Evolutionary conservation across 2,888 invertebrate species (phyloP), one percentile per base, ranked within the genome.

Genomic region (Limnephilus auricula): DNA sequence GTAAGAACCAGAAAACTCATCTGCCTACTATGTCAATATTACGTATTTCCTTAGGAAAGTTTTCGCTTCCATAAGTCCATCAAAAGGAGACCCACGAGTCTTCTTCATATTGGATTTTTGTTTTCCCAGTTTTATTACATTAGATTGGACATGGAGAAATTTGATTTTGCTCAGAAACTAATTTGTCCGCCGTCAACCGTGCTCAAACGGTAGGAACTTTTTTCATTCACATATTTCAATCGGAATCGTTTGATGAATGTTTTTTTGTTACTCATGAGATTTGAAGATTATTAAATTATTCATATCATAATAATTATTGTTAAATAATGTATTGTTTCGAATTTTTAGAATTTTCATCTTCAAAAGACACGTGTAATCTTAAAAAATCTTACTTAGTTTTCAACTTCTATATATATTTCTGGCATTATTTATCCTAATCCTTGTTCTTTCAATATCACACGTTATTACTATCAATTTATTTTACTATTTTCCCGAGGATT

Each of bases 121-220:
- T 82, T 82, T 82, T 32, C 32, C 82, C 25, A 6, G 82, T 82
- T 31, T 82, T 82, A 79, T 79, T 79, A 50, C 50, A 82, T 82
- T 82, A 18, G 32, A 82, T 34, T 6, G 12, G 82, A 31, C 82
- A 34, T 18, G 2, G 32, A 32, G 31, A 32, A 82, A 34, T 32
- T 6, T 34, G 30, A 82, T 31, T 82, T 31, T 31, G 82, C 82
- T 0, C 32, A 82, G 82, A 82, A 82, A 31, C 32, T 82, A 82
- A 31, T 82, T 31, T 31, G 82, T 82, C 82, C 82, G 18, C 82
- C 34, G 82, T 82, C 82, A 82, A 82, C 82, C 82, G 31, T 82
- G 82, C 31, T 31, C 82, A 32, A 34, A 82, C 31, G 82, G 32
- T 31, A 18, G 82, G 31, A 82, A 82, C 30, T 32, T 12, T 32